Percentiles rank a stretch among this genome's conserved stretches.
phyloP scores from a whole-genome alignment of 2,113 vertebrate species.

The Peucedramus taeniatus region DNA sequence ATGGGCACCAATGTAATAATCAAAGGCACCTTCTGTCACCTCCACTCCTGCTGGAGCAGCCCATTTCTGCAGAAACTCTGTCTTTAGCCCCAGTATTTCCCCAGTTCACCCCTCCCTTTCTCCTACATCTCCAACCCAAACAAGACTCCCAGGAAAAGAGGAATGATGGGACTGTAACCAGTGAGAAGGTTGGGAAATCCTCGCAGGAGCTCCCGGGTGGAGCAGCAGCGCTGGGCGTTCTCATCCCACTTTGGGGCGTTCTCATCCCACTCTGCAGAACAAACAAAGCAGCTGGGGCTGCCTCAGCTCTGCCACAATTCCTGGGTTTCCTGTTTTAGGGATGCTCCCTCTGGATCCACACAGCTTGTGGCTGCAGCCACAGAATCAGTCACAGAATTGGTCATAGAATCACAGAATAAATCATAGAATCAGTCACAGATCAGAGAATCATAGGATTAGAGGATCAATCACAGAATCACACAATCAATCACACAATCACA shows the following conservation, averaged over 20 bases:
- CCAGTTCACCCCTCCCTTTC: rapidly evolving
- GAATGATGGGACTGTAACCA: rapidly evolving
- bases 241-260: rapidly evolving
- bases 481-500: neutral
- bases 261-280: neutral
- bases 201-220: rapidly evolving
- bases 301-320: rapidly evolving
- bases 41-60: neutral
- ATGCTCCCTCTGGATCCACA: neutral
- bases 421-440: neutral
- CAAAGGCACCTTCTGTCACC: neutral
- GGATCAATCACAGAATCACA: neutral
- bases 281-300: neutral
- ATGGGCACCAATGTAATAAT: rapidly evolving
- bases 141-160: neutral
- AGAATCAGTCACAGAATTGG: neutral
- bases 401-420: neutral
- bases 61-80: neutral
- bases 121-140: neutral
- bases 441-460: too few species aligned
- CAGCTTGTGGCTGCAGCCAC: neutral
- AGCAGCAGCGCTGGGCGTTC: rapidly evolving
- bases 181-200: neutral
- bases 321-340: neutral
- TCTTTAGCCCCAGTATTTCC: rapidly evolving